Conservation (phyloP, 2,888 invertebrate species). For the Eretmocerus hayati region DNA sequence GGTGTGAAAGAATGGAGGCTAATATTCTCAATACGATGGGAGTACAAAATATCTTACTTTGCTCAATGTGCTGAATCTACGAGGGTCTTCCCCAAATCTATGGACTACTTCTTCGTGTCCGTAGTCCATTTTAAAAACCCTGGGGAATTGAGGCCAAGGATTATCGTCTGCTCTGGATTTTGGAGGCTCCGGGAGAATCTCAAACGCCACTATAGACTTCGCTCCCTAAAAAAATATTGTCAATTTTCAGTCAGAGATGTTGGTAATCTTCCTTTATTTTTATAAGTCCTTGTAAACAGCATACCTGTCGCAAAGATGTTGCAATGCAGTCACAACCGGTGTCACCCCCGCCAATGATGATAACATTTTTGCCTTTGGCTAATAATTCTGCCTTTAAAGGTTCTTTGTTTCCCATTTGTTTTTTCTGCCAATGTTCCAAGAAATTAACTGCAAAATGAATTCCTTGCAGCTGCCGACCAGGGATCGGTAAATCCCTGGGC, state of each 20-base stretch:
- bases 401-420: conserved; percentile 67
- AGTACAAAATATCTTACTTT: conserved; percentile 51
- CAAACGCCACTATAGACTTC: conserved; percentile 87
- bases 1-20: background rate
- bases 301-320: conserved; percentile 77
- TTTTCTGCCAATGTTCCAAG: conserved; percentile 93
- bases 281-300: conserved; percentile 1
- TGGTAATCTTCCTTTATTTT: background rate
- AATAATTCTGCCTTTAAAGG: conserved; percentile 52
- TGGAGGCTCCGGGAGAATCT: conserved; percentile 92
- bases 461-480: conserved; percentile 82
- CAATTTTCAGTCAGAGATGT: too few relatives aligned
- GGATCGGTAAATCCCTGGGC: conserved; percentile 84
- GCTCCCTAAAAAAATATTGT: conserved; percentile 61
- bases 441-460: conserved; percentile 98
- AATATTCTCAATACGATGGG: too few relatives aligned
- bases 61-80: conserved; percentile 87
- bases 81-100: conserved; percentile 84
- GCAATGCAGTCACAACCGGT: conserved; percentile 97
- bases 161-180: conserved; percentile 74
- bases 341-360: conserved; percentile 83
- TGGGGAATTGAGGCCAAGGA: conserved; percentile 99
- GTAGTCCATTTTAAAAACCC: conserved; percentile 93
- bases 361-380: conserved; percentile 89
- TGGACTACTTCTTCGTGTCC: conserved; percentile 85